A percentile compares a stretch with the other conserved stretches of the same genome.
These are phyloP conservation scores for Polyodon spathula DNA, from an alignment of 2,113 vertebrate genomes.

Conservation along the genomic window DNA sequence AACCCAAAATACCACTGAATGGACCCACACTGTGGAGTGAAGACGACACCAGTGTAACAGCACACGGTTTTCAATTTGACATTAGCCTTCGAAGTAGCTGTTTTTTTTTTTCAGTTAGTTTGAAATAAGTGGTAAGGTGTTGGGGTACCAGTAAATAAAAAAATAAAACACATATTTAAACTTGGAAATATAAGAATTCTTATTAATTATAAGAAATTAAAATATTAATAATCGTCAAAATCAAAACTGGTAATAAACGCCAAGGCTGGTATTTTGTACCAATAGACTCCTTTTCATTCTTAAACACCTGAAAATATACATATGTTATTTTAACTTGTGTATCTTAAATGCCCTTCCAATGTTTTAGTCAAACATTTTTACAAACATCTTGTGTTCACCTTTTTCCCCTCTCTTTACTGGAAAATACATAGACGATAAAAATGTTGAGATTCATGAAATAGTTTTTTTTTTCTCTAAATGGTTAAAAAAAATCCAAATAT, in stretches of 20 bases:
- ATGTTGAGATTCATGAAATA: conserved; percentile 71
- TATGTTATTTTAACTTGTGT: conserved; percentile 54
- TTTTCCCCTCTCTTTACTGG: conserved; percentile 65
- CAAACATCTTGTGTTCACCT: conserved; percentile 56
- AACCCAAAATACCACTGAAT: too few species aligned
- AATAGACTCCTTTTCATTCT: conserved; percentile 55
- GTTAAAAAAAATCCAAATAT: conserved; percentile 59
- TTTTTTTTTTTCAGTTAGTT: too few species aligned
- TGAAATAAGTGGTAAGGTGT: too few species aligned
- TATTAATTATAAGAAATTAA: conserved; percentile 42
- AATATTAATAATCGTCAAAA: conserved; percentile 41
- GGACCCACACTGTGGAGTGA: too few species aligned
- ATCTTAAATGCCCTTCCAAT: conserved; percentile 38
- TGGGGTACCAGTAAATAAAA: too few species aligned
- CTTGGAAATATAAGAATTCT: conserved; percentile 46
- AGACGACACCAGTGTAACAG: too few species aligned
- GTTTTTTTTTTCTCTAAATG: conserved; percentile 49
- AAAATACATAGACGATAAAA: conserved; percentile 81
- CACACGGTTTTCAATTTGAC: too few species aligned
- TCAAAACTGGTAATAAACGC: conserved; percentile 51
- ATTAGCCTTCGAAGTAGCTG: too few species aligned
- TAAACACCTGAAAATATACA: conserved; percentile 56
- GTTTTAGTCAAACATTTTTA: conserved; percentile 56
- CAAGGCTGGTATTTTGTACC: conserved; percentile 53
- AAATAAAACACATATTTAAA: too few species aligned